A percentile compares a stretch with the other conserved stretches of the same genome.
Conservation (phyloP, 2,797 vertebrate species). For the Bucorvus abyssinicus region DNA sequence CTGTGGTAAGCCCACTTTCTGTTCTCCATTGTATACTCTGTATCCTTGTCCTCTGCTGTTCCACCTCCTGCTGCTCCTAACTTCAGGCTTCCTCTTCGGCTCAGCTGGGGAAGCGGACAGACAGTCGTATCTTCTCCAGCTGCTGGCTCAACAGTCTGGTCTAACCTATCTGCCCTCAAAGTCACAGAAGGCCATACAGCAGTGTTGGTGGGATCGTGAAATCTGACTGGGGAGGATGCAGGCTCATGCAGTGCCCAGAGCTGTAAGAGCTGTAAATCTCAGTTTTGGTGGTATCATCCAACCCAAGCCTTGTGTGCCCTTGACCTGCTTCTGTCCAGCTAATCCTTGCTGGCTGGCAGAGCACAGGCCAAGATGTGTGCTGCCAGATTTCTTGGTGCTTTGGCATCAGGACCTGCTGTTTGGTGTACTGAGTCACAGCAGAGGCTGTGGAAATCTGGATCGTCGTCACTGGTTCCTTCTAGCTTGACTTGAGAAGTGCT, state of each 20-base stretch:
- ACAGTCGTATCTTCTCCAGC: neutral
- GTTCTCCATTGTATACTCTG: neutral
- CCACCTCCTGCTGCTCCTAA: neutral
- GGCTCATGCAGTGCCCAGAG: neutral
- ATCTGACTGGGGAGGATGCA: neutral
- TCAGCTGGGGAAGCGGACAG: neutral
- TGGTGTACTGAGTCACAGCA: neutral
- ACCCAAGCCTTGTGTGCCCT: neutral
- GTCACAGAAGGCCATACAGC: neutral
- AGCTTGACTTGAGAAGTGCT: neutral
- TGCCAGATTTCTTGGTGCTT: neutral
- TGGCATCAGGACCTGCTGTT: neutral
- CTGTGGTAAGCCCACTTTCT: neutral
- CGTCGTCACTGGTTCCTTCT: neutral
- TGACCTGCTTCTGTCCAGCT: constrained; percentile 31
- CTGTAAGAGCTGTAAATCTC: neutral
- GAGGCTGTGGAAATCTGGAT: neutral
- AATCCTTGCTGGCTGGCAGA: neutral
- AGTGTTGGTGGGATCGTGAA: no score
- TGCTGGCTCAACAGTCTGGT: neutral
- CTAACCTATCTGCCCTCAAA: neutral
- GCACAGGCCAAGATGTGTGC: neutral
- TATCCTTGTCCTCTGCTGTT: neutral
- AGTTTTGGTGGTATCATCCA: neutral
- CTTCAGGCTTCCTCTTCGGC: neutral